Base-by-base conservation (phyloP, 1,140 invertebrate genomes). In the Sarcophaga bullata region DNA sequence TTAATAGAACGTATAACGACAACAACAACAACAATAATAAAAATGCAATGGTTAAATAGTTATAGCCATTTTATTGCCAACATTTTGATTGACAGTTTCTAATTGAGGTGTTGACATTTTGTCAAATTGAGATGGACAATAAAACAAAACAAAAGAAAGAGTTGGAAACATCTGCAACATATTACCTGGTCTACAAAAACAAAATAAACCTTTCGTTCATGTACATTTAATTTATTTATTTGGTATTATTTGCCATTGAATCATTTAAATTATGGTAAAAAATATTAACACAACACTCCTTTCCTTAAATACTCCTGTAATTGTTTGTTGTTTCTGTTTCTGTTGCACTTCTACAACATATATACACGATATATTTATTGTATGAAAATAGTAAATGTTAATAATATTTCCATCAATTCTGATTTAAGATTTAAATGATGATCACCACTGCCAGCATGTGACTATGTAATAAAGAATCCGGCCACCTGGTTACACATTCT, bases 61-160 rank as follows among this genome's bases (percentile, higher is more conserved):
- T 58, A 15, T 58, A 4, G 2, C 54, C 54, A 75, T 76, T 76
- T 68, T 68, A 68, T 68, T 68, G 62, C 62, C 62, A 68, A 68
- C 62, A 78, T 37, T 49, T 72, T 73, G 81, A 81, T 81, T 81
- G 81, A 81, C 68, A 50, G 81, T 46, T 52, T 73, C 58, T 73
- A 81, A 81, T 81, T 81, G 81, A 81, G 58, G 81, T 81, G 80
- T 80, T 80, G 80, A 80, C 58, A 68, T 58, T 80, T 80, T 80
- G 80, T 80, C 80, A 80, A 80, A 80, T 80, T 80, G 80, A 58
- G 52, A 80, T 80, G 25, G 73, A 75, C 73, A 15, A 75, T 6
- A 48, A 48, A 49, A 49, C 11, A 25, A 37, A 73, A 73, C 8
- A 15, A 58, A 58, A 58, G 10, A 68, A 62, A 68, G 62, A 25